Base-by-base conservation (phyloP, 2,888 invertebrate genomes). In the Elegia similella region DNA sequence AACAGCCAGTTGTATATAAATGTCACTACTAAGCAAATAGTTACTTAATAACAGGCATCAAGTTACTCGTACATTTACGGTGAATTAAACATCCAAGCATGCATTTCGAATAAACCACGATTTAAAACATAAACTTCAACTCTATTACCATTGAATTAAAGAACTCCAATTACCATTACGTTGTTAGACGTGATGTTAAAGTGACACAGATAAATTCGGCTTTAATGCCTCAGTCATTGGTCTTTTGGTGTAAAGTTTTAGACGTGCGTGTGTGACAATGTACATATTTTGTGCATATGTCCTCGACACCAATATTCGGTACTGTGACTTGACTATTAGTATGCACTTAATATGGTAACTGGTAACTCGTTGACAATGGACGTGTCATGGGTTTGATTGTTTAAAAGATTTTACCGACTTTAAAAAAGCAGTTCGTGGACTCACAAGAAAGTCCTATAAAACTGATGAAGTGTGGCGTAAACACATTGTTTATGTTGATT, bases 41-140 rank as follows among this genome's bases (percentile, higher is more conserved):
- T 10, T 15, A 8, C 7, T 38, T 13, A 13, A 30, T 16, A 34
- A 34, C n/a, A 38, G 8, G 34, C 17, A 50, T 50, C 50, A 16
- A 38, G 34, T 50, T 50, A 50, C 50, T 50, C 50, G 38, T 50
- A 34, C 16, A 50, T 34, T 50, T 17, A 50, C 50, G 50, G 50
- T 50, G 50, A 34, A 50, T 50, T 34, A 50, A 50, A 50, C 50
- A 50, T 16, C 5, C 50, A 50, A 50, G 34, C 50, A 50, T 34
- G 34, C 50, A 34, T 50, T 34, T 50, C 34, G 17, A 50, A 16
- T 38, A 15, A 34, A 50, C 6, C 12, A 34, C 34, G 6, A 23
- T 29, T 29, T 16, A 23, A 23, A 23, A 23, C 15, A 7, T 6
- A 12, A 29, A 46, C 23, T 23, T 46, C 46, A 46, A 2, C 46